Evolutionary conservation across 1,140 invertebrate species (phyloP), one percentile per base, ranked within the genome.

Genomic region (Pseudachorutes palmiensis): DNA sequence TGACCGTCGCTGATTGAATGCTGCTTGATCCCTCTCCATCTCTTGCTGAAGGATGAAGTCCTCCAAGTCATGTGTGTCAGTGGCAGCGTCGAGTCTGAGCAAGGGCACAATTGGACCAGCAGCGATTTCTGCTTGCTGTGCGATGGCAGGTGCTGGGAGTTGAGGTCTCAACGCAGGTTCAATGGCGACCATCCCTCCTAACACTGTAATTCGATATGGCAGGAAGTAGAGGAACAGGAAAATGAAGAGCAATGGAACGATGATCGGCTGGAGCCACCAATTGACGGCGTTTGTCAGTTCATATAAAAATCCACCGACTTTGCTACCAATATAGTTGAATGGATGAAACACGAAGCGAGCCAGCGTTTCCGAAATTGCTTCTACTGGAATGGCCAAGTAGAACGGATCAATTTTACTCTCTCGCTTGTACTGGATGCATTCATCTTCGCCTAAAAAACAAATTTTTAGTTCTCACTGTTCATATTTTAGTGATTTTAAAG

Each of bases 381-480:
- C 66, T 19, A 68, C 26, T 3, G 72, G 72, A 58, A 33, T 69
- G 9, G 66, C 63, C 1, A 29, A 36, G 49, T 60, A 70, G 28
- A 73, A 61, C 0, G 72, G 69, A 60, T 73, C 72, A 12, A 55
- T 66, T 64, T 68, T 59, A 5, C 36, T 62, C 16, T 62, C 33
- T 26, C 33, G 16, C 45, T 73, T 58, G 36, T 73, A 70, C 29
- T 64, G 36, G 29, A 28, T 33, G 36, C 72, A 73, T 5, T 51
- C 45, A 32, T 73, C 72, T 30, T 63, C 26, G 28, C 49, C 71
- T 72, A 57, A n/a, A n/a, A n/a, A n/a, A n/a, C n/a, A n/a, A n/a
- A n/a, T n/a, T n/a, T n/a, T n/a, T n/a, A n/a, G n/a, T n/a, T n/a
- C n/a, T n/a, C n/a, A n/a, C n/a, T n/a, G n/a, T n/a, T n/a, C n/a